Evolutionary conservation across 2,888 invertebrate genomes (phyloP).

Genomic region (Podabrus alpinus): DNA sequence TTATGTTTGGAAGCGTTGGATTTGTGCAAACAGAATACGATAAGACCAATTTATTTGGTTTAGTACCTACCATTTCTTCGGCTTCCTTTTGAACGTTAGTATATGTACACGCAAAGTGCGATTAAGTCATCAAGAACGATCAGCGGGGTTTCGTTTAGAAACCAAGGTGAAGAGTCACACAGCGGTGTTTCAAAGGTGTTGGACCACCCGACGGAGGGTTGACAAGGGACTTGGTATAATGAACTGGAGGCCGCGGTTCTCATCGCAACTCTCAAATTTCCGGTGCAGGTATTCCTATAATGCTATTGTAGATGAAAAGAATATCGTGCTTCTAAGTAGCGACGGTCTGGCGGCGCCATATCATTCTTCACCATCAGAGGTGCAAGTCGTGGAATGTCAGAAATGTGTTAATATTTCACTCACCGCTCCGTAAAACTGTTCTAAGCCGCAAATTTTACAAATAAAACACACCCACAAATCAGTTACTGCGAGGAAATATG

Average conservation of each 20-base stretch:
- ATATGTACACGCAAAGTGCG: conserved; percentile 43
- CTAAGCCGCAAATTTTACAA: conserved; percentile 46
- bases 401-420: conserved; percentile 53
- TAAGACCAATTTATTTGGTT: conserved; percentile 10
- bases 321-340: conserved; percentile 39
- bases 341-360: conserved; percentile 48
- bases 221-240: conserved; percentile 51
- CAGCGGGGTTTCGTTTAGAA: conserved; percentile 43
- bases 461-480: conserved; percentile 47
- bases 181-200: conserved; percentile 40
- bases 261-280: conserved; percentile 39
- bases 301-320: conserved; percentile 40
- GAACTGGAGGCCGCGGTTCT: conserved; percentile 46
- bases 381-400: conserved; percentile 50
- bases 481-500: conserved; percentile 35
- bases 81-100: conserved; percentile 7
- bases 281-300: conserved; percentile 40
- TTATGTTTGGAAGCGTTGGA: neutral
- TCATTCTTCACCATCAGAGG: conserved; percentile 52
- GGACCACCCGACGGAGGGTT: conserved; percentile 47
- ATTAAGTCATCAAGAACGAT: conserved; percentile 50
- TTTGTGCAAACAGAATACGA: conserved; percentile 1
- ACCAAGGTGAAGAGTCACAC: conserved; percentile 50
- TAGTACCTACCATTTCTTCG: conserved; percentile 6
- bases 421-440: conserved; percentile 40